Conservation (phyloP, 1,140 invertebrate genomes). For the Piezodorus guildinii region DNA sequence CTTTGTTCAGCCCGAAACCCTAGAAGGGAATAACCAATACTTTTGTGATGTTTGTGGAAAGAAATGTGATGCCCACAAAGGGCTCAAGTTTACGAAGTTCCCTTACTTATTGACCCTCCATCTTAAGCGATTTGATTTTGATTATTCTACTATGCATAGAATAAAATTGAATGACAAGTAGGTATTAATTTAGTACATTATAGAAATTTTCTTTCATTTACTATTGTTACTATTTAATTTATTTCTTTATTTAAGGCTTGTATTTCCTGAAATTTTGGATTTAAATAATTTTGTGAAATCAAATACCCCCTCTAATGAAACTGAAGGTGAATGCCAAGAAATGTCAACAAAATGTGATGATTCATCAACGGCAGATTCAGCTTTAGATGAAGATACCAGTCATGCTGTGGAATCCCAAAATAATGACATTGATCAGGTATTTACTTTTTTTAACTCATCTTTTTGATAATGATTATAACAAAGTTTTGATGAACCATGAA, state of each 20-base stretch:
- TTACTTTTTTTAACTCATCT: background rate
- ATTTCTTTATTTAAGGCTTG: constrained; percentile 46
- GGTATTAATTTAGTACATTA: constrained; percentile 29
- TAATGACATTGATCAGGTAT: constrained; percentile 24
- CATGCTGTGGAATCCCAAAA: constrained; percentile 29
- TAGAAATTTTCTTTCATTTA: background rate
- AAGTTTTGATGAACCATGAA: no score
- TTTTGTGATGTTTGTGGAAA: constrained; percentile 78
- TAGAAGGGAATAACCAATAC: constrained; percentile 83
- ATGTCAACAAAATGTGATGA: constrained; percentile 40
- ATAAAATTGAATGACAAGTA: constrained; percentile 88
- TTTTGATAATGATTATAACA: no score
- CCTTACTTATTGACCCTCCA: constrained; percentile 82
- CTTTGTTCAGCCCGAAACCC: constrained; percentile 75
- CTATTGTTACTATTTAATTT: background rate
- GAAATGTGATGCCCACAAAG: constrained; percentile 86
- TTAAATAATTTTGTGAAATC: constrained; percentile 60
- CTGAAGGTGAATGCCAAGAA: background rate
- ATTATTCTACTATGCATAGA: constrained; percentile 71
- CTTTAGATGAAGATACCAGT: constrained; percentile 50
- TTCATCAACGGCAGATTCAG: constrained; percentile 44
- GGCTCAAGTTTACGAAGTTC: constrained; percentile 76
- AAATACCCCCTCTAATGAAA: constrained; percentile 27
- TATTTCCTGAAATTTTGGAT: constrained; percentile 71
- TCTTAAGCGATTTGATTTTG: constrained; percentile 85